Evolutionary conservation across 2,113 vertebrate species (phyloP).

Genomic region (Grantiella picta): DNA sequence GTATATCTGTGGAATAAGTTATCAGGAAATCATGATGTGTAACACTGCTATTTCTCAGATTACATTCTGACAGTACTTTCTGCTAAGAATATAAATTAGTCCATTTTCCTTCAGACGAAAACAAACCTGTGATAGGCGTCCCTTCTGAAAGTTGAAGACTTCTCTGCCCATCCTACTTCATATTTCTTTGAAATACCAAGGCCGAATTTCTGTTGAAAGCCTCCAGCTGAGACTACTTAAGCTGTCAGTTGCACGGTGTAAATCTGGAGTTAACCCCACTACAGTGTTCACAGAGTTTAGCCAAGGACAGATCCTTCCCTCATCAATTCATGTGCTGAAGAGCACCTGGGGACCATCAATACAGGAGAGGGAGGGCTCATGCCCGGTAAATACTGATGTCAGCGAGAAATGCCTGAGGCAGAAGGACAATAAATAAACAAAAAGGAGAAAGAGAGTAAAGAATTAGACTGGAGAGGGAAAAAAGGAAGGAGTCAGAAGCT

Average conservation of each 20-base stretch:
- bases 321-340: not conserved
- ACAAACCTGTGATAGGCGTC: not conserved
- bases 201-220: not conserved
- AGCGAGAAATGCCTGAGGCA: not conserved
- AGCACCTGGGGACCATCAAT: not conserved
- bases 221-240: not conserved
- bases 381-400: rapidly evolving
- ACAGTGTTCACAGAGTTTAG: not conserved
- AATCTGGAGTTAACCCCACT: not conserved
- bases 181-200: not conserved
- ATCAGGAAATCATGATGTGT: not conserved
- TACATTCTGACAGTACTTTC: not conserved
- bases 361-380: not conserved
- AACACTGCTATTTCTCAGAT: not conserved
- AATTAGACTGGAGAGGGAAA: not conserved
- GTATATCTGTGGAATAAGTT: not conserved
- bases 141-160: not conserved
- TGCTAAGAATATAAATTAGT: not conserved
- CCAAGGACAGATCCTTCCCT: not conserved
- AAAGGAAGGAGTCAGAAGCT: not conserved
- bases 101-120: not conserved
- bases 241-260: not conserved
- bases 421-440: not conserved
- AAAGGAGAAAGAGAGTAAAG: not conserved
- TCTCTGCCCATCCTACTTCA: not conserved